These are phyloP conservation scores for Eupelmus urozonus DNA, from an alignment of 2,888 invertebrate species.

Conservation along the genomic window DNA sequence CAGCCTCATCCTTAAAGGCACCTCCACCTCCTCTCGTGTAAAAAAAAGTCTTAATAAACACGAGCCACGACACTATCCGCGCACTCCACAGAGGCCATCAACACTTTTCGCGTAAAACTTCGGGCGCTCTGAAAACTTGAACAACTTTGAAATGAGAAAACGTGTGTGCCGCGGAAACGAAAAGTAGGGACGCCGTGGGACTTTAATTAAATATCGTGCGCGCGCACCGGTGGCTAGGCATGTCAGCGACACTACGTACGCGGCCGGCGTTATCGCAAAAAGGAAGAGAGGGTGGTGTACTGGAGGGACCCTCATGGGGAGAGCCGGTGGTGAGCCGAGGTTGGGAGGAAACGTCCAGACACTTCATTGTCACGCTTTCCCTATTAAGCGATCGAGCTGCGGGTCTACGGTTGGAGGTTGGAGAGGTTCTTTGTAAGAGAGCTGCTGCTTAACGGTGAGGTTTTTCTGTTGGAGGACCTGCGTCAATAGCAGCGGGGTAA, in stretches of 20 bases:
- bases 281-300: not conserved
- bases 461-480: not conserved
- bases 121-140: too few relatives aligned
- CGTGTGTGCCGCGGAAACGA: not conserved
- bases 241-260: not conserved
- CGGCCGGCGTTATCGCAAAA: not conserved
- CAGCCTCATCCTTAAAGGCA: too few relatives aligned
- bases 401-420: too few relatives aligned
- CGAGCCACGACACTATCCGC: too few relatives aligned
- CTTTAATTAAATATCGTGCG: constrained; percentile 23
- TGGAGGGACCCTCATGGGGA: not conserved
- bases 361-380: constrained; percentile 8
- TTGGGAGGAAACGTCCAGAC: not conserved
- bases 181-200: not conserved
- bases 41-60: constrained; percentile 10
- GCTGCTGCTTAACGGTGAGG: too few relatives aligned
- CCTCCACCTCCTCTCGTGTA: too few relatives aligned
- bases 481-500: constrained; percentile 1
- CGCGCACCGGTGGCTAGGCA: not conserved
- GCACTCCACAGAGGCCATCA: not conserved
- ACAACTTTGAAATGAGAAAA: constrained; percentile 17
- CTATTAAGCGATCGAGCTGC: constrained; percentile 13
- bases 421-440: not conserved
- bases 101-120: not conserved
- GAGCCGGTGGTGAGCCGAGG: not conserved